A percentile compares a stretch with the other conserved stretches of the same genome.
phyloP scores from a whole-genome alignment of 1,140 invertebrate genomes.

The Druon quercuslanigerum region DNA sequence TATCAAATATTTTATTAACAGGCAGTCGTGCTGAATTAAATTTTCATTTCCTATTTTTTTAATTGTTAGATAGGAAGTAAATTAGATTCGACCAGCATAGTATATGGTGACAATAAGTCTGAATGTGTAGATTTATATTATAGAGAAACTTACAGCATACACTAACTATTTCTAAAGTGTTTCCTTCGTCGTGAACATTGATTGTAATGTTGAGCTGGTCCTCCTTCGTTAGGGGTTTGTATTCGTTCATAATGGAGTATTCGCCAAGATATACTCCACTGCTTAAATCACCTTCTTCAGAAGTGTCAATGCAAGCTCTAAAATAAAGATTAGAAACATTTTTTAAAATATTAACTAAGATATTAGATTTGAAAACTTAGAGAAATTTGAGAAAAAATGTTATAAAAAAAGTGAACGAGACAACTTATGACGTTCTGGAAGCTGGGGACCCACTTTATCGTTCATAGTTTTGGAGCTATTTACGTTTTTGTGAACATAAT shows the following conservation, averaged over 20 bases:
- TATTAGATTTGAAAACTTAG: slow-evolving; percentile 29
- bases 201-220: slow-evolving; percentile 94
- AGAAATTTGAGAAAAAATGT: background rate
- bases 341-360: slow-evolving; percentile 6
- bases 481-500: no score
- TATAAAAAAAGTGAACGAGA: no score
- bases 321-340: slow-evolving; percentile 43
- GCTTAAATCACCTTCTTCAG: slow-evolving; percentile 87
- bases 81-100: no score
- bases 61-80: no score
- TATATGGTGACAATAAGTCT: no score
- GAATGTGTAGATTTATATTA: slow-evolving; percentile 36
- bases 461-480: no score
- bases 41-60: no score
- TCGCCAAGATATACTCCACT: slow-evolving; percentile 88
- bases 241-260: slow-evolving; percentile 89
- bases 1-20: slow-evolving; percentile 30
- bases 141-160: slow-evolving; percentile 89
- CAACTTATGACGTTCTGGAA: no score
- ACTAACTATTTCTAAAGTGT: slow-evolving; percentile 93
- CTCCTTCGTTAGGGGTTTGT: slow-evolving; percentile 82
- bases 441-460: no score
- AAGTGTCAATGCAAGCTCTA: slow-evolving; percentile 92
- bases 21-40: background rate
- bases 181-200: slow-evolving; percentile 95